Base-by-base conservation (phyloP, 64 coral and sea anemone species). In the Stichodactyla mertensii region DNA sequence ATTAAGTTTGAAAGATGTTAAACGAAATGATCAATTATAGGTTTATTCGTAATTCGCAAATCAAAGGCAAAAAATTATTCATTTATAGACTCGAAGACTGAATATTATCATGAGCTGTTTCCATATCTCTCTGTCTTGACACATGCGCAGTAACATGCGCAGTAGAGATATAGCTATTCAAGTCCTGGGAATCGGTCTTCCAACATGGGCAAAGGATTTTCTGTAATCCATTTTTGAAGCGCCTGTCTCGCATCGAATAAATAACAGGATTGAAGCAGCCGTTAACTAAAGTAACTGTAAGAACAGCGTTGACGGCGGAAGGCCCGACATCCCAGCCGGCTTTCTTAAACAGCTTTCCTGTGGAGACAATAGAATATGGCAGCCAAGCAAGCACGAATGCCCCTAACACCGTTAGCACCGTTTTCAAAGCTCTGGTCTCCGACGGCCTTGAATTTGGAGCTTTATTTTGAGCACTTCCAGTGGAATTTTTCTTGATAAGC, bases 351-450 rank as follows among this genome's bases (percentile, higher is more conserved):
- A 95, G 83, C 55, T 88, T 89, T 26, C 77, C 85, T 16, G 64
- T 15, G 18, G 93, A 89, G 28, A 51, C 57, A 52, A 95, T n/a
- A 4, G 93, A 92, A 51, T 95, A 98, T 5, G 95, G 95, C 16
- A 94, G 23, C 95, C 95, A 98, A 10, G 91, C 90, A 10, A 94
- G 13, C 6, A 89, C 84, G 58, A 98, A 98, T 11, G 92, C 95
- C 7, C 87, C 89, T 15, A 98, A 82, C 10, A 98, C 90, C 12
- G 94, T 83, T 14, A 93, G 80, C 16, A 98, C 84, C 24, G 95
- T 98, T 56, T 94, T 98, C 61, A 89, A 82, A 10, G 95, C 95
- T 80, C 92, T 93, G 12, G 89, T 83, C 82, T 98, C 95, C 20
- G 88, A 87, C 23, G 87, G 80, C 31, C 79, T 87, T 57, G 77